Evolutionary conservation across 2,113 vertebrate genomes (phyloP), one percentile per base, ranked within the genome.

Genomic region (Corvus cornix): DNA sequence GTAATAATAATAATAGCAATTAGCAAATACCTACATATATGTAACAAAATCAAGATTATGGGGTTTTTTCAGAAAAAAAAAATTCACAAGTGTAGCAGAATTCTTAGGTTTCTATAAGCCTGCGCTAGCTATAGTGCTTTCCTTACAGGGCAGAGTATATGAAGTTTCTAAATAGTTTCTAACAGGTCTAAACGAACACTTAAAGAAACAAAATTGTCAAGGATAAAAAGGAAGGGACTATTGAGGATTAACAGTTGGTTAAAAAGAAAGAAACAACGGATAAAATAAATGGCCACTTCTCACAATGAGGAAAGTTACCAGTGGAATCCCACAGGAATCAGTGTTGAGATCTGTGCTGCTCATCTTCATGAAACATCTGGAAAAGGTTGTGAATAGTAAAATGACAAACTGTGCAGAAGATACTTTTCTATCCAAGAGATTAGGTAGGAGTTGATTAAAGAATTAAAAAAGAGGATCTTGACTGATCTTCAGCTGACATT

Each of bases 301-400:
- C 79, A 92, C 86, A 95, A 92, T 20, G n/a, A 76, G 53, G 41
- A 48, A 68, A 94, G 94, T 76, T 90, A 94, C 84, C 68, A 80
- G 63, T 69, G 80, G 63, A 76, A 93, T 94, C 72, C 72, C 80
- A 86, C 44, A 89, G 80, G 80, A 93, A 93, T 64, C 80, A 60
- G 46, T 73, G 63, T 30, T 89, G 63, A 92, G 52, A 91, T 76
- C 80, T 56, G 76, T 80, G 81, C 58, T 89, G 83, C 33, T 72
- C 89, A 75, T 85, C 92, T 70, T 82, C 80, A 46, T 41, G 67
- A 86, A 94, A 92, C 60, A 83, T 86, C 75, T 86, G 75, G 92
- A 83, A 91, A 93, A 80, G 59, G 87, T 31, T 84, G 76, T 0
- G 30, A 93, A 94, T 17, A 93, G 17, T 16, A 75, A 39, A 53